Evolutionary conservation across 2,888 invertebrate species (phyloP).

Genomic region (Leistus spinibarbis): DNA sequence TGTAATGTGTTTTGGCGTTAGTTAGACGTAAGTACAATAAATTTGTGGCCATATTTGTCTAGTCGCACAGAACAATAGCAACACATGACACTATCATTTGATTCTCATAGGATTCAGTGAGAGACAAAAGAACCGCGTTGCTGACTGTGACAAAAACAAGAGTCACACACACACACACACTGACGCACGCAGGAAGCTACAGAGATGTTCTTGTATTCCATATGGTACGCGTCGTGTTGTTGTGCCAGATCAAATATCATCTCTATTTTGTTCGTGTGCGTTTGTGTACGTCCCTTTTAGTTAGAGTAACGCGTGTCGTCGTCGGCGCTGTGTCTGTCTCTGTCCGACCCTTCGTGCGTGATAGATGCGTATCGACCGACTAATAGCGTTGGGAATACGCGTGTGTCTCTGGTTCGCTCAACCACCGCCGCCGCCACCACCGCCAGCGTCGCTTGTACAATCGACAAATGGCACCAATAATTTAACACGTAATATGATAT

Average conservation of each 20-base stretch:
- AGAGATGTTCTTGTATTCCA: background rate
- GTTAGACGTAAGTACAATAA: too few species aligned
- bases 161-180: too few species aligned
- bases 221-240: background rate
- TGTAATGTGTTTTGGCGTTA: too few species aligned
- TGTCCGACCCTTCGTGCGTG: background rate
- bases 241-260: background rate
- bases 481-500: background rate
- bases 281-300: background rate
- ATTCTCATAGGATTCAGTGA: too few species aligned
- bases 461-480: background rate
- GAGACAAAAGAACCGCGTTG: background rate
- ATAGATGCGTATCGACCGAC: background rate
- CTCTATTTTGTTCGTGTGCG: background rate
- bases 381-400: background rate
- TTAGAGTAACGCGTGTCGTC: background rate
- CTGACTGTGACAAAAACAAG: background rate
- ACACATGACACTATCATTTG: constrained; percentile 15
- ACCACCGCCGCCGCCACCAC: background rate
- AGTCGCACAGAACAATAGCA: background rate
- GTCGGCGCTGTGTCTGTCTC: background rate
- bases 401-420: background rate
- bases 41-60: too few species aligned
- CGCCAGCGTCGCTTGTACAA: background rate
- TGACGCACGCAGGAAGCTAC: background rate